Evolutionary conservation across 2,888 invertebrate species (phyloP).

Genomic region (Chloromyia formosa): DNA sequence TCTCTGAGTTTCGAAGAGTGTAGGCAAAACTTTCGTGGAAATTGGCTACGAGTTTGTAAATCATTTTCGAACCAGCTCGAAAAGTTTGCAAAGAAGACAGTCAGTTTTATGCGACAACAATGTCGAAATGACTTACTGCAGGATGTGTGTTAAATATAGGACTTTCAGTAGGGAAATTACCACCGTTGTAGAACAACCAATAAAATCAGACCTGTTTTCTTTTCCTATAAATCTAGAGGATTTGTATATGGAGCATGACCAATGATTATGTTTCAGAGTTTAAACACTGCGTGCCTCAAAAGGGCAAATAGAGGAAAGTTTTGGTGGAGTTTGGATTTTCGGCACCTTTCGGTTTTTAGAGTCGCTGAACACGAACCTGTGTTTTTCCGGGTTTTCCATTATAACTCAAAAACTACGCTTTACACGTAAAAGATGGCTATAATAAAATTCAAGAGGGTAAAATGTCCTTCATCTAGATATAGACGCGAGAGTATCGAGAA

Average conservation of each 20-base stretch:
- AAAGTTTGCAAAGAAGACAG: conserved; percentile 23
- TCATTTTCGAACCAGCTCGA: conserved; percentile 40
- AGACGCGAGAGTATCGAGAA: too few species aligned
- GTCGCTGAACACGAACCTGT: too few species aligned
- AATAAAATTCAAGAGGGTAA: too few species aligned
- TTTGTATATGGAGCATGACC: conserved; percentile 23
- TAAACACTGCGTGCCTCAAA: too few species aligned
- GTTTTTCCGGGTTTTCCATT: too few species aligned
- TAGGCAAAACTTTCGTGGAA: conserved; percentile 21
- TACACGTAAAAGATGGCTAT: too few species aligned
- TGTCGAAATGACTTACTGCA: conserved; percentile 11
- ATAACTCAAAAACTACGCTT: too few species aligned
- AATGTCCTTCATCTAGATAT: too few species aligned
- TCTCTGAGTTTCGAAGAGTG: conserved; percentile 6
- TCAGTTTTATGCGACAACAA: conserved; percentile 21
- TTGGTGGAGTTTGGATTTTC: too few species aligned
- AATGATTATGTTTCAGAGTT: too few species aligned
- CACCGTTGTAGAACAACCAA: conserved; percentile 2
- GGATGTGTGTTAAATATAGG: background rate
- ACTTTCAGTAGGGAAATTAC: conserved; percentile 27
- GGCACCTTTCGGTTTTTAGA: too few species aligned
- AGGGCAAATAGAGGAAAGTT: too few species aligned
- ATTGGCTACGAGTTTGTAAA: conserved; percentile 29
- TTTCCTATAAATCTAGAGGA: conserved; percentile 32
- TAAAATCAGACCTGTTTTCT: conserved; percentile 15